These are phyloP conservation scores for Fundulus diaphanus DNA, from an alignment of 2,797 vertebrate species.

Conservation along the genomic window DNA sequence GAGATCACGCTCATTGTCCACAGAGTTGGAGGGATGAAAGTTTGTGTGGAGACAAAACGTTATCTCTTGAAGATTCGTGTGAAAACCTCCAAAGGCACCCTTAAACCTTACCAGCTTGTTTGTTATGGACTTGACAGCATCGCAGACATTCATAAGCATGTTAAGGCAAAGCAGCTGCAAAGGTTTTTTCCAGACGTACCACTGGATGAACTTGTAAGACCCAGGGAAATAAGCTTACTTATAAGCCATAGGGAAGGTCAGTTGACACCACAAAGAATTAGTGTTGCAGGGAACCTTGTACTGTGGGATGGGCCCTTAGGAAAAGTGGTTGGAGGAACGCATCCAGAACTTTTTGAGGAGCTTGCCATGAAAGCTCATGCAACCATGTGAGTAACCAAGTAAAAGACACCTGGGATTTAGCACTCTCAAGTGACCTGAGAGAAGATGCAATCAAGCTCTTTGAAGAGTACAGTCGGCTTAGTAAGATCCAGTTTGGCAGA, in stretches of 20 bases:
- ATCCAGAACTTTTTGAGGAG: conserved; percentile 2
- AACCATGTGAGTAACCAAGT: background rate
- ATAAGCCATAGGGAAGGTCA: conserved; percentile 30
- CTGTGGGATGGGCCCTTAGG: conserved; percentile 32
- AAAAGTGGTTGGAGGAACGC: background rate
- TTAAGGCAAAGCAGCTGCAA: no score
- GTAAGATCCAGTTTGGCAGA: background rate
- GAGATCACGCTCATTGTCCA: no score
- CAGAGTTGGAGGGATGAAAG: no score
- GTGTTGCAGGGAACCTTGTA: conserved; percentile 13
- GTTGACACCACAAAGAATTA: conserved; percentile 17
- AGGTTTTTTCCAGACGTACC: conserved; percentile 27
- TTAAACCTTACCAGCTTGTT: conserved; percentile 21
- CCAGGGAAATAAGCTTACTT: no score
- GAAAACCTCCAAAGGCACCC: conserved; percentile 1
- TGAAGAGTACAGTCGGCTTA: background rate
- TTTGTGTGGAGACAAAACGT: no score
- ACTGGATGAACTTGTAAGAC: no score
- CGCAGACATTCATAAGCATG: no score
- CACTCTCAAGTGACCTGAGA: background rate
- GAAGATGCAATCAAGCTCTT: background rate
- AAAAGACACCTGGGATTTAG: background rate
- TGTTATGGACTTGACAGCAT: conserved; percentile 44
- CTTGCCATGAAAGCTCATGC: background rate
- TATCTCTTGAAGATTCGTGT: conserved; percentile 26